These are phyloP conservation scores for Trematocara macrostoma DNA, from an alignment of 2,113 vertebrate genomes.

Conservation along the genomic window DNA sequence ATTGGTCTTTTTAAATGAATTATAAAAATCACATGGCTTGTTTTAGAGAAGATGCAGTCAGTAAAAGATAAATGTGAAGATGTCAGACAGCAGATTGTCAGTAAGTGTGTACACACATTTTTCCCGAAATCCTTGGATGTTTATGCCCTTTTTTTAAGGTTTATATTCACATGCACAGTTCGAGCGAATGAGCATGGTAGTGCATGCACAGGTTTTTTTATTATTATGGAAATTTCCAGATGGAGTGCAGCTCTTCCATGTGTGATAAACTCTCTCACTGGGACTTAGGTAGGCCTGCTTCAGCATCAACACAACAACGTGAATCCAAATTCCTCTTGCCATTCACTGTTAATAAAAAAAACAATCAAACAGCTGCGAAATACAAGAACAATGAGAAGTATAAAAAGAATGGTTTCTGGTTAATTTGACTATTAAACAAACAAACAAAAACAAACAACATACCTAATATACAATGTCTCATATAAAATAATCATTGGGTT, in stretches of 20 bases:
- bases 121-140: not conserved
- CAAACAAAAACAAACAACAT: not conserved
- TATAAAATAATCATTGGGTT: not conserved
- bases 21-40: not conserved
- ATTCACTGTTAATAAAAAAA: not conserved
- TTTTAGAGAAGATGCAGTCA: not conserved
- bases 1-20: not conserved
- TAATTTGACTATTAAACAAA: not conserved
- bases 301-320: not conserved
- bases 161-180: not conserved
- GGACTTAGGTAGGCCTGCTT: not conserved
- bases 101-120: not conserved
- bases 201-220: not conserved
- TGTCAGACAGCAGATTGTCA: not conserved
- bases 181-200: not conserved
- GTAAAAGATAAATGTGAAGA: not conserved
- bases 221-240: conserved; percentile 24
- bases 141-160: not conserved
- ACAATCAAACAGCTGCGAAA: not conserved
- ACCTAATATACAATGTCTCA: not conserved
- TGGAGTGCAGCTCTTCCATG: conserved; percentile 2
- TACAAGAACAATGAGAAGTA: not conserved
- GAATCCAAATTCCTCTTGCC: not conserved
- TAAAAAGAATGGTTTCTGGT: not conserved
- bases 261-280: not conserved